Conservation (phyloP, 2,113 vertebrate species). For the Anolis carolinensis region DNA sequence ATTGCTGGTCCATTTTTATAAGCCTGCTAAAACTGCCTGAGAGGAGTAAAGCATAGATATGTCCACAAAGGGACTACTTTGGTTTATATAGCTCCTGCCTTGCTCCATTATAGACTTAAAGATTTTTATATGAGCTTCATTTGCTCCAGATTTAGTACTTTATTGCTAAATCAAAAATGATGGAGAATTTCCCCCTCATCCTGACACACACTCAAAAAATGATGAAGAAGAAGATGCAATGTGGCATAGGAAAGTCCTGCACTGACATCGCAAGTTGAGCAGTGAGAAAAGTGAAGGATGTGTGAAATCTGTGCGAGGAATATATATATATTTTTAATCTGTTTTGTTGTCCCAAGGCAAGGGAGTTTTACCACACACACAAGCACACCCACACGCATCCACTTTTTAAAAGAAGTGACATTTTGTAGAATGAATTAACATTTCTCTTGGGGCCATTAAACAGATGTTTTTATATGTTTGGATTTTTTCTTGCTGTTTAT, state of each 20-base stretch:
- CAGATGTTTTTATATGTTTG: not conserved
- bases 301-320: not conserved
- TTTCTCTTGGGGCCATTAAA: not conserved
- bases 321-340: not conserved
- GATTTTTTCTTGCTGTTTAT: not conserved
- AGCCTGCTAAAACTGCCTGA: not conserved
- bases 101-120: not conserved
- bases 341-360: not conserved
- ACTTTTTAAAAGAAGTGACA: not conserved
- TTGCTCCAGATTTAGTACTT: slow-evolving; percentile 3
- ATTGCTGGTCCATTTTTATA: not conserved
- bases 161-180: slow-evolving; percentile 5
- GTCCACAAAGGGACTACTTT: not conserved
- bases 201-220: not conserved
- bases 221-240: not conserved
- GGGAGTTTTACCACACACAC: not conserved
- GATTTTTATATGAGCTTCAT: slow-evolving; percentile 1
- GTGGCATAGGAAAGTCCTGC: not conserved
- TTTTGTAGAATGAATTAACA: not conserved
- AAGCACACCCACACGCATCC: not conserved
- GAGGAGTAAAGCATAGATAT: not conserved
- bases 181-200: not conserved
- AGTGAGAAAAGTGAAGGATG: not conserved
- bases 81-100: not conserved
- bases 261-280: not conserved